phyloP scores from a whole-genome alignment of 2,888 invertebrate genomes.

The Meliscaeva auricollis region DNA sequence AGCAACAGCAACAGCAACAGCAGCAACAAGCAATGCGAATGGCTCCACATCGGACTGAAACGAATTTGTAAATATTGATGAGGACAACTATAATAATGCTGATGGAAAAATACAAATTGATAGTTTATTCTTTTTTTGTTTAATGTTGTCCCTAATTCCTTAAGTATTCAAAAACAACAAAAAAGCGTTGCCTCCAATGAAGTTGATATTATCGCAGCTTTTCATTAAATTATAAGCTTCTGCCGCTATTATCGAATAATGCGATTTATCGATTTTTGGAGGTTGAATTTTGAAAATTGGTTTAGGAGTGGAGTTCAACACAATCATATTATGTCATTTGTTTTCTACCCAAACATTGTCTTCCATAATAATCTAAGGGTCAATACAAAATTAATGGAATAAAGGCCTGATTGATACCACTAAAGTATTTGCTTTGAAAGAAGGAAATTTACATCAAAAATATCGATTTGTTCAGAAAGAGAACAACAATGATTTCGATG shows the following conservation, averaged over 20 bases:
- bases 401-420: no score
- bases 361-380: slow-evolving; percentile 17
- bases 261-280: slow-evolving; percentile 3
- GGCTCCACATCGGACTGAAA: slow-evolving; percentile 83
- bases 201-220: background rate
- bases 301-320: slow-evolving; percentile 57
- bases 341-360: slow-evolving; percentile 4
- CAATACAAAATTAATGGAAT: no score
- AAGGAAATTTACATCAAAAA: no score
- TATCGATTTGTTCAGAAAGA: no score
- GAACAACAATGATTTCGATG: no score
- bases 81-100: background rate
- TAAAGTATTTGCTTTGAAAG: no score
- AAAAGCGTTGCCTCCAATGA: slow-evolving; percentile 8
- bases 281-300: background rate
- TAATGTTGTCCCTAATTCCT: background rate
- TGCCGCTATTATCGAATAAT: slow-evolving; percentile 28
- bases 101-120: background rate
- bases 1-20: slow-evolving; percentile 30
- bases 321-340: background rate
- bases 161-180: background rate
- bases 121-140: background rate
- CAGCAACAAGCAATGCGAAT: slow-evolving; percentile 72
- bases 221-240: slow-evolving; percentile 43
- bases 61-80: slow-evolving; percentile 82